Base-by-base conservation (phyloP, 2,888 invertebrate genomes). In the Aphelenchoides bicaudatus region DNA sequence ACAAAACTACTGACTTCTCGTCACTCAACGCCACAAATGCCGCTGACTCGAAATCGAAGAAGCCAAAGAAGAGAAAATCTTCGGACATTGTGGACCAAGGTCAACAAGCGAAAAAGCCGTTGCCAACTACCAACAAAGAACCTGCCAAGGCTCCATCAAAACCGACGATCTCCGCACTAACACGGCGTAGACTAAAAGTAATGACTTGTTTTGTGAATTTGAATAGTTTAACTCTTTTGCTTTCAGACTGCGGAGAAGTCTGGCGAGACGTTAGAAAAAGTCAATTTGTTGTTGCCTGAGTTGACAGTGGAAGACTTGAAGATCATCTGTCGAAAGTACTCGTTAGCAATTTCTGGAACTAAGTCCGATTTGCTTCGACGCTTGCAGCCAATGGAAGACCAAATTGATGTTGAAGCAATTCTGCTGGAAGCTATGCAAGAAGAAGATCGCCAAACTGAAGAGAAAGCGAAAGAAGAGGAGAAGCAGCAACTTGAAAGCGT, bases 291-390 rank as follows among this genome's bases (percentile, higher is more conserved):
- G 19, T 46, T 63, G 2, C 28, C 28, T 25, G 63, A 63, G 25
- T 34, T 63, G 19, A 63, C 62, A 16, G 63, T 63, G 13, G 61
- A 65, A 23, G 63, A 63, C 25, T 34, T 63, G 21, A 63, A 63
- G 54, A 39, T 50, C 1, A n/a, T 51, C 21, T 51, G 52, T 29
- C 52, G 52, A 2, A 51, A 50, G 39, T 23, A 30, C 16, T 38
- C 23, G 25, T 51, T 51, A 19, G 25, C 52, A 16, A 51, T 51
- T 38, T 51, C 52, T 13, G 52, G 52, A n/a, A 51, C 52, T 2
- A 51, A 51, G 3, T 37, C 52, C 3, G 52, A 51, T 3, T 39
- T 51, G 8, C 39, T 23, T 21, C 13, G 27, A 47, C 31, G 52
- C 16, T 39, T 51, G 19, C 52, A 51, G 21, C 52, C 52, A 1